These are phyloP conservation scores for Pseudorectes ferrugineus DNA, from an alignment of 2,113 vertebrate species.

Conservation along the genomic window DNA sequence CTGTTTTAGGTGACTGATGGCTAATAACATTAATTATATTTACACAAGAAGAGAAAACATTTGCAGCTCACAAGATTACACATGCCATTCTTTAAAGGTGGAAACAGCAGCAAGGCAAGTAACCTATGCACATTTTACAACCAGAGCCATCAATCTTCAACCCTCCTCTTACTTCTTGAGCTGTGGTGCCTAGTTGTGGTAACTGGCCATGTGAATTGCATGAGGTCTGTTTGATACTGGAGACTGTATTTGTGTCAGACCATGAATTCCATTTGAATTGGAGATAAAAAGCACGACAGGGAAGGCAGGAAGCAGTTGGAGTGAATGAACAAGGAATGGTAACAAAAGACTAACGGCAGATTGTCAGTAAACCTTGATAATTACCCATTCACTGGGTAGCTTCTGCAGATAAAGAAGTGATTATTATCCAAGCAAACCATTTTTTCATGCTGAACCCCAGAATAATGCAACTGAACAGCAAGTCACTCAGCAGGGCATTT, in stretches of 20 bases:
- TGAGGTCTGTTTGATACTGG: not conserved
- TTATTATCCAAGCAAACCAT: slow-evolving; percentile 18
- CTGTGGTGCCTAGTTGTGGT: not conserved
- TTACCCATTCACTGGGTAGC: slow-evolving; percentile 17
- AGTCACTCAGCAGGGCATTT: slow-evolving; percentile 27
- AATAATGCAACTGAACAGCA: slow-evolving; percentile 11
- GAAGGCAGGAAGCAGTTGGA: slow-evolving; percentile 26
- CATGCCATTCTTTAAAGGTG: not conserved
- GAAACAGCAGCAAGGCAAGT: not conserved
- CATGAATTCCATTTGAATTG: not conserved
- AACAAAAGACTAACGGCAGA: not conserved
- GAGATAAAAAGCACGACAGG: not conserved
- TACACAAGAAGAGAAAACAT: not conserved
- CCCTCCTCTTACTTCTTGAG: not conserved
- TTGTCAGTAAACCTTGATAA: slow-evolving; percentile 38
- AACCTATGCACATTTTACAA: not conserved
- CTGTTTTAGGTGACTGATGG: not conserved
- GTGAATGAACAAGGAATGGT: not conserved
- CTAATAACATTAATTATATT: not conserved
- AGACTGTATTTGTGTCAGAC: not conserved
- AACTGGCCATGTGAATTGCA: not conserved
- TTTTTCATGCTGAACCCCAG: slow-evolving; percentile 17
- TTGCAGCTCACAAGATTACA: not conserved
- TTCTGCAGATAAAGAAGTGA: slow-evolving; percentile 38
- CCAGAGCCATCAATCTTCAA: not conserved